Percentiles rank a stretch among this genome's conserved stretches.
Conservation (phyloP, 2,888 invertebrate species). For the Pandemis cinnamomeana region DNA sequence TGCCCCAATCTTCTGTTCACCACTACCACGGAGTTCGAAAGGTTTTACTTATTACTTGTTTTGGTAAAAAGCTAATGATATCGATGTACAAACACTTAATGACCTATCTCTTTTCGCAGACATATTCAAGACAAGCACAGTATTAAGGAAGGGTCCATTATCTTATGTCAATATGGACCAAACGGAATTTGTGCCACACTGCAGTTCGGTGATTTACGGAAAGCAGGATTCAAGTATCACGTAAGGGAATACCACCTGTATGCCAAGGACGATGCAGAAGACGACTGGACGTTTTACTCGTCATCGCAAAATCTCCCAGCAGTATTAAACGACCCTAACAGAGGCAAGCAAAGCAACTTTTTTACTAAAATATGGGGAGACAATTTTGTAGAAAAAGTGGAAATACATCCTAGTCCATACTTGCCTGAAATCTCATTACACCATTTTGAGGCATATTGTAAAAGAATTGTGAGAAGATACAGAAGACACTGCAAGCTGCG, state of each 20-base stretch:
- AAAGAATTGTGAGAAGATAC: conserved; percentile 88
- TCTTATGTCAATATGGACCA: conserved; percentile 94
- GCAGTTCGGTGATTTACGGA: conserved; percentile 95
- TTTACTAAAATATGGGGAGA: conserved; percentile 99
- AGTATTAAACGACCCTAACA: conserved; percentile 96
- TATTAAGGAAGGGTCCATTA: conserved; percentile 93
- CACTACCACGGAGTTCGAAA: conserved; percentile 85
- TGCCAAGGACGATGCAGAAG: conserved; percentile 65
- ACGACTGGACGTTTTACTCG: conserved; percentile 94
- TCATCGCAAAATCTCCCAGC: conserved; percentile 98
- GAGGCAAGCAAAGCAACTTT: conserved; percentile 95
- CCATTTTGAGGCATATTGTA: conserved; percentile 95
- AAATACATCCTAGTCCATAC: conserved; percentile 90
- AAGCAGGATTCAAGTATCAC: conserved; percentile 94
- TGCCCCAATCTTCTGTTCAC: conserved; percentile 85
- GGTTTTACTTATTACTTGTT: conserved; percentile 65
- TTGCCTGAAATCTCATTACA: conserved; percentile 92
- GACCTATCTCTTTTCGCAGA: conserved; percentile 73
- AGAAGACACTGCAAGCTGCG: conserved; percentile 86
- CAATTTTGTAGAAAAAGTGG: conserved; percentile 92
- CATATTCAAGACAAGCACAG: conserved; percentile 93
- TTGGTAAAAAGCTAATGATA: conserved; percentile 23
- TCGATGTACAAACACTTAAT: conserved; percentile 35
- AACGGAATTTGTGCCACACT: conserved; percentile 94
- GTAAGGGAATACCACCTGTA: conserved; percentile 87